Evolutionary conservation across 1,140 invertebrate genomes (phyloP).

Genomic region (Tetragnatha versicolor): DNA sequence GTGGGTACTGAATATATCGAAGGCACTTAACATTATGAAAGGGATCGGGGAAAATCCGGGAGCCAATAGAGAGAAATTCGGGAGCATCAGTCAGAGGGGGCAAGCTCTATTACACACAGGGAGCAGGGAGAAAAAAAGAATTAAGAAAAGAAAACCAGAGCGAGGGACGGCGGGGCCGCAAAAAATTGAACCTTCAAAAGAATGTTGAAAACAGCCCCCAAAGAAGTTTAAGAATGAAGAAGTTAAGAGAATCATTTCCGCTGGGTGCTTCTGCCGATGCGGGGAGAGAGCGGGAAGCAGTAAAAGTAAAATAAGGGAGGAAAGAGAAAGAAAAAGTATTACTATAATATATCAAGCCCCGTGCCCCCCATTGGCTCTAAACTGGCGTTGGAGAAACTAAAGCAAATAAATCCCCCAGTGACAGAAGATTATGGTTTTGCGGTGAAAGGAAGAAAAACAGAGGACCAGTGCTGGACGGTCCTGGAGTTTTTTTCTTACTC

Average conservation of each 20-base stretch:
- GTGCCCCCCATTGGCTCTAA: slow-evolving; percentile 40
- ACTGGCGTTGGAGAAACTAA: slow-evolving; percentile 43
- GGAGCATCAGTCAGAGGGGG: neutral
- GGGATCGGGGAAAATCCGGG: no score
- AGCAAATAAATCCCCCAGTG: slow-evolving; percentile 56
- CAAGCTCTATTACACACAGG: slow-evolving; percentile 14
- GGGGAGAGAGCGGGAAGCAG: neutral
- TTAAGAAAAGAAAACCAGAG: slow-evolving; percentile 1
- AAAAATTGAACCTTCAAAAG: slow-evolving; percentile 41
- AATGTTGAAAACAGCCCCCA: slow-evolving; percentile 46
- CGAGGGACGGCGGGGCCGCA: neutral
- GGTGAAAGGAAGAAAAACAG: slow-evolving; percentile 47
- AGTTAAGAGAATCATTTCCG: slow-evolving; percentile 56
- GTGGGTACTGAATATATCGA: no score
- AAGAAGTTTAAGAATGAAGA: slow-evolving; percentile 56
- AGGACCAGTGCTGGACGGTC: slow-evolving; percentile 18
- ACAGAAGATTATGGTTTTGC: slow-evolving; percentile 56
- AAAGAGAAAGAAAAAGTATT: slow-evolving; percentile 48
- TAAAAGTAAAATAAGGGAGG: slow-evolving; percentile 12
- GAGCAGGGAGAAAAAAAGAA: neutral
- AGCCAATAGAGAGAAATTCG: neutral
- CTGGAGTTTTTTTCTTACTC: neutral
- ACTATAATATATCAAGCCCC: slow-evolving; percentile 55
- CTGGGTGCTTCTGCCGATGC: slow-evolving; percentile 31
- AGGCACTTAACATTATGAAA: no score